Base-by-base conservation (phyloP, 2,113 vertebrate species). In the Gopherus evgoodei region DNA sequence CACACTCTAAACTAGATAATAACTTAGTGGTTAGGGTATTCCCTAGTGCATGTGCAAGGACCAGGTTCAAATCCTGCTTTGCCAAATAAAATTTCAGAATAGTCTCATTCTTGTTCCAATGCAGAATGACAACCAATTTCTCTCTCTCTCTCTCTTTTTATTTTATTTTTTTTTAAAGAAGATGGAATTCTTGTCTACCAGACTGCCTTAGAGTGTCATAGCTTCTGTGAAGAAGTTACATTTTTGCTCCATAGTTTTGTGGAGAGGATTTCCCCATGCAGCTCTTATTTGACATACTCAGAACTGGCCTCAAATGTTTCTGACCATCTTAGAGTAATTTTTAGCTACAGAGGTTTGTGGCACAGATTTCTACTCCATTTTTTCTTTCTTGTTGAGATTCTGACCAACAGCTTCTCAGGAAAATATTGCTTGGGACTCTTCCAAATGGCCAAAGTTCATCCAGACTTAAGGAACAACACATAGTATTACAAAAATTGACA, bases 381-480 rank as follows among this genome's bases (percentile, higher is more conserved):
- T 76, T 44, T 27, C 19, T 76, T 76, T 42, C 24, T 76, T 76
- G n/a, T 76, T 42, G 72, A 76, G 38, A 44, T 44, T 44, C 72
- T 76, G 38, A 76, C 22, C 72, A 44, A 44, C 72, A 76, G 72
- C 72, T 50, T 86, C 82, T 83, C n/a, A 31, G 42, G 69, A 42
- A 56, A 84, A 86, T 8, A 49, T 56, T 72, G 31, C 75, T 84
- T 92, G 44, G 44, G 44, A 53, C 56, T 31, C 47, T 59, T 94
- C 57, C 80, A 27, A 65, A 88, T 72, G 80, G 79, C 89, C 56
- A 44, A 81, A 56, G 50, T 88, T 93, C 92, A 72, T 84, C 86
- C 52, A 42, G 5, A 54, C 57, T 96, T 92, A 82, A 93, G 84
- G 90, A 96, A 85, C 35, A 87, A 89, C 21, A 76, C 72, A 44